Conservation (phyloP, 2,888 invertebrate genomes). For the Seira sanloemensis region DNA sequence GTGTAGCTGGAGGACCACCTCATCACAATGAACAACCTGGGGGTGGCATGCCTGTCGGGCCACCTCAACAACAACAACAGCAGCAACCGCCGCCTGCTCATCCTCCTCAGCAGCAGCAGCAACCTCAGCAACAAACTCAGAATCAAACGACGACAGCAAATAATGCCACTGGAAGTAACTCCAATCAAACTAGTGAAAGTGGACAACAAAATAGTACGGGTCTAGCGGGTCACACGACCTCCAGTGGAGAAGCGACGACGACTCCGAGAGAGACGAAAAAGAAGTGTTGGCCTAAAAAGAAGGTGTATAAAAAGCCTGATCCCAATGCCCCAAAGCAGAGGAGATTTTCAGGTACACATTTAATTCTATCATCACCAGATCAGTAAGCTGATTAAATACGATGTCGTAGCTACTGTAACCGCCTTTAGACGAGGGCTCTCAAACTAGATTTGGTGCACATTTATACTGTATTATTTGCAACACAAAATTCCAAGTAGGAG, state of each 20-base stretch:
- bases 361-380: no score
- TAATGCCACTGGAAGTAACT: constrained; percentile 69
- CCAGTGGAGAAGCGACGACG: constrained; percentile 64
- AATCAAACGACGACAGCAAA: constrained; percentile 69
- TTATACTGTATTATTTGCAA: no score
- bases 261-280: constrained; percentile 68
- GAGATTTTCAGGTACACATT: constrained; percentile 72
- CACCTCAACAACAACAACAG: constrained; percentile 68
- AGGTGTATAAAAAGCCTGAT: constrained; percentile 74
- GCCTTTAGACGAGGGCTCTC: no score
- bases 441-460: no score
- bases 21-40: constrained; percentile 72
- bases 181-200: constrained; percentile 72
- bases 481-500: neutral
- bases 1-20: constrained; percentile 69
- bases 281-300: constrained; percentile 74
- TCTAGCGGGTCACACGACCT: constrained; percentile 65
- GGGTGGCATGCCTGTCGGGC: constrained; percentile 71
- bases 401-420: no score
- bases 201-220: constrained; percentile 71
- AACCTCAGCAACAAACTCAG: constrained; percentile 67
- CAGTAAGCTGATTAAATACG: neutral
- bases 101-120: constrained; percentile 70
- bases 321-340: constrained; percentile 74
- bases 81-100: constrained; percentile 70